phyloP scores from a whole-genome alignment of 2,797 vertebrate genomes.

The Decapterus maruadsi region DNA sequence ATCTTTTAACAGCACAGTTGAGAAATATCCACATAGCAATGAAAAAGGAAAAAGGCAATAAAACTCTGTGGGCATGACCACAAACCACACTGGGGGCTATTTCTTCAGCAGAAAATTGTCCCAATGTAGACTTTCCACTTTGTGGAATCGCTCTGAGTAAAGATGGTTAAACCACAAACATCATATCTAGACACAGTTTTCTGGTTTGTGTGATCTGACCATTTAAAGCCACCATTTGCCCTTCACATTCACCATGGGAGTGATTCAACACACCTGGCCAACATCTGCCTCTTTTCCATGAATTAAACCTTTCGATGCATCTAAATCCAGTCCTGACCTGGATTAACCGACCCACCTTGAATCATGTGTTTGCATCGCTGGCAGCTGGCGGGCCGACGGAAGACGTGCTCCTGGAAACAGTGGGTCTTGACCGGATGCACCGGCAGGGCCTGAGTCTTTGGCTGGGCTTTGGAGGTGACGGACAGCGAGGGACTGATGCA shows the following conservation, averaged over 20 bases:
- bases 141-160: no score
- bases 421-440: conserved; percentile 84
- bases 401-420: conserved; percentile 93
- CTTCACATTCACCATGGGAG: neutral
- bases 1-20: no score
- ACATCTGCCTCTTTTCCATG: neutral
- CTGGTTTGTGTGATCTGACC: no score
- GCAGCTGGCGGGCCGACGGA: conserved; percentile 90
- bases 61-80: no score
- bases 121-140: no score
- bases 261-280: neutral
- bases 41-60: no score
- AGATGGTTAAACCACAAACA: no score
- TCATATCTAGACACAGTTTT: no score
- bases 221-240: no score
- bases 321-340: neutral
- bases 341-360: conserved; percentile 82
- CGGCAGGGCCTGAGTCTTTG: conserved; percentile 77
- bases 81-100: no score
- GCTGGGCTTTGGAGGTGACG: conserved; percentile 73
- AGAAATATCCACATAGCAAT: no score
- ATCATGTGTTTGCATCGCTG: conserved; percentile 92
- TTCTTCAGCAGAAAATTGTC: no score
- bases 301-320: neutral
- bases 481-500: conserved; percentile 82